Evolutionary conservation across 2,113 vertebrate genomes (phyloP).

Genomic region (Corydoras maculifer): DNA sequence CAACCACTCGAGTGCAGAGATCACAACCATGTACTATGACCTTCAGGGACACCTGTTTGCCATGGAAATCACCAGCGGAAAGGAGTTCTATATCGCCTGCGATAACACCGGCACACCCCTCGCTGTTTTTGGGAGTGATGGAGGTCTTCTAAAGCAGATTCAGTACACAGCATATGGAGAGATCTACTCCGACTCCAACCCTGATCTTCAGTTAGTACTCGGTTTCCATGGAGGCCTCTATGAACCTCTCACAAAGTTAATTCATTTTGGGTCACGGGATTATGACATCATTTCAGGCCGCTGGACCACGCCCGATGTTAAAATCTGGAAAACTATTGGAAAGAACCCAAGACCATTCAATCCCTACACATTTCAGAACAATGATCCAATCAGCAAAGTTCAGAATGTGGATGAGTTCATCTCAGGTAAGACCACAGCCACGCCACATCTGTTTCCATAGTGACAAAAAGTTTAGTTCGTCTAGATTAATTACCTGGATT

Average conservation of each 20-base stretch:
- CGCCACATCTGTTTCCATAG: not conserved
- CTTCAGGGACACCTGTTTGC: conserved; percentile 96
- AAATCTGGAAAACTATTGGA: conserved; percentile 81
- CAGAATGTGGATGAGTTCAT: conserved; percentile 92
- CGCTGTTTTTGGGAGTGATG: conserved; percentile 93
- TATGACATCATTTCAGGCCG: conserved; percentile 93
- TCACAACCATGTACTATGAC: conserved; percentile 95
- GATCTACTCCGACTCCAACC: conserved; percentile 95
- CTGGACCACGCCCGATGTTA: conserved; percentile 91
- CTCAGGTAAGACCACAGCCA: conserved; percentile 71
- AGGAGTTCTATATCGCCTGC: conserved; percentile 95
- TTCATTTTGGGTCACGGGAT: conserved; percentile 92
- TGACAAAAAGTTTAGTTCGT: not conserved
- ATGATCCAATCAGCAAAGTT: conserved; percentile 95
- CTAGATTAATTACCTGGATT: not conserved
- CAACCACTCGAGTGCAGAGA: conserved; percentile 95
- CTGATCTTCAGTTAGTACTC: conserved; percentile 90
- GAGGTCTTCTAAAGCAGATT: conserved; percentile 90
- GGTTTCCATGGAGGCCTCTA: conserved; percentile 96
- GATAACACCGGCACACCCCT: conserved; percentile 92
- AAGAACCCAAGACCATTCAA: conserved; percentile 91
- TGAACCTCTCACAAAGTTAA: conserved; percentile 87
- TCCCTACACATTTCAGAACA: conserved; percentile 97
- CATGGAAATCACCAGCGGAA: conserved; percentile 96
- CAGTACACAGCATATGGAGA: conserved; percentile 96